Evolutionary conservation across 2,113 vertebrate genomes (phyloP), one percentile per base, ranked within the genome.

Genomic region (Grantiella picta): DNA sequence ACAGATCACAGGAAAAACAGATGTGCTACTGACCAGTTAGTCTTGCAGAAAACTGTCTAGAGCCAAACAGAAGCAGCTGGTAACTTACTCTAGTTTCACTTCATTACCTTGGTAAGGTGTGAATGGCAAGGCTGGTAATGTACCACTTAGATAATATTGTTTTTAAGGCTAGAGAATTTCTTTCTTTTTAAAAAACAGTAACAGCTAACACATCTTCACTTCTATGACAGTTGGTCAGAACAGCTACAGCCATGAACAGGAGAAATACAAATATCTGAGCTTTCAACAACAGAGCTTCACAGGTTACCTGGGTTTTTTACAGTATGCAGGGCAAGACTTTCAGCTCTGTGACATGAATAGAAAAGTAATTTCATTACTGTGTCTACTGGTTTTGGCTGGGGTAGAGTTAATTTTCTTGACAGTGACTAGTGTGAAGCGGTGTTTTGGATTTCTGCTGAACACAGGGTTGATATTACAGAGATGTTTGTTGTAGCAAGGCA

Each of bases 1-100:
- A 95, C 31, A 69, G 93, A 86, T 94, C 88, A 96, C 94, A 95
- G 33, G 69, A 71, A 75, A 89, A 93, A 68, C 93, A 96, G 86
- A 82, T 95, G 88, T 90, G 88, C 69, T 94, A 65, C 76, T 86
- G 88, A 78, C 82, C 86, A 93, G 60, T 72, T 89, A 82, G 86
- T 88, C 82, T 93, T 78, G 93, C 92, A 96, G 82, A 96, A 96
- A 96, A 93, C 72, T 57, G 47, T 95, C 60, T 86, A 28, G 36
- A 92, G 56, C 64, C 68, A 86, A 94, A 86, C 8, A 78, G 76
- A 28, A 84, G 82, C 85, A 90, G 90, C 86, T 92, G 88, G 85
- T 82, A 93, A 53, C 92, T 95, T 75, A 66, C 33, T 45, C 59
- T 66, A 31, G 59, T 83, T 96, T 64, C 60, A 72, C 52, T 94